Evolutionary conservation across 2,113 vertebrate genomes (phyloP), one percentile per base, ranked within the genome.

Genomic region (Xiphias gladius): DNA sequence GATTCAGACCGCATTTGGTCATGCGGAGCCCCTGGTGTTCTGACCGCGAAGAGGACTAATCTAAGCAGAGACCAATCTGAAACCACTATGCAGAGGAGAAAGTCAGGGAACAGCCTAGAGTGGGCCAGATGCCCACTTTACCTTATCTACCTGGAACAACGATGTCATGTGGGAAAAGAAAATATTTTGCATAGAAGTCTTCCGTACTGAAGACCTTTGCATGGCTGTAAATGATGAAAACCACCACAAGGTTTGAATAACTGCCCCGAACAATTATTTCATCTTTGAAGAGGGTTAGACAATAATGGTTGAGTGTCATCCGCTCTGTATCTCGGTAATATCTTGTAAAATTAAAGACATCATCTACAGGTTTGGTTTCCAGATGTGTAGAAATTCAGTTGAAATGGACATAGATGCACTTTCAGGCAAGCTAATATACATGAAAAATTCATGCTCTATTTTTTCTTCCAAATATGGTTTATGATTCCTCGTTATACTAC

Each of bases 101-200:
- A 26, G 10, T 61, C 54, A 3, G 13, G 16, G 19, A 74, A 22
- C 11, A 24, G 62, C 9, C 1, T 10, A 3, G 20, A 75, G 9
- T 1, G 69, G 32, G 7, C 9, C 26, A 54, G 22, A 52, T 46
- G 70, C 41, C 12, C 4, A 24, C 12, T 58, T 11, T 63, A 37
- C 26, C 48, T 73, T n/a, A 81, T 77, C 16, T 35, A 32, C 20
- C 35, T 28, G 37, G 26, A 85, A 63, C 1, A 3, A 66, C 69
- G 14, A 75, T 28, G 54, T 75, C 79, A 75, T 59, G 35, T 26
- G 19, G 57, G 73, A 77, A 74, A 62, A 22, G 11, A 50, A 75
- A 63, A 57, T 0, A 63, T 28, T 28, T 67, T 26, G 24, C 66
- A 32, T 52, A 59, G 0, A 0, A 35, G 17, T 52, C 30, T 11